Evolutionary conservation across 2,797 vertebrate genomes (phyloP), one percentile per base, ranked within the genome.

Genomic region (Tinamus major): DNA sequence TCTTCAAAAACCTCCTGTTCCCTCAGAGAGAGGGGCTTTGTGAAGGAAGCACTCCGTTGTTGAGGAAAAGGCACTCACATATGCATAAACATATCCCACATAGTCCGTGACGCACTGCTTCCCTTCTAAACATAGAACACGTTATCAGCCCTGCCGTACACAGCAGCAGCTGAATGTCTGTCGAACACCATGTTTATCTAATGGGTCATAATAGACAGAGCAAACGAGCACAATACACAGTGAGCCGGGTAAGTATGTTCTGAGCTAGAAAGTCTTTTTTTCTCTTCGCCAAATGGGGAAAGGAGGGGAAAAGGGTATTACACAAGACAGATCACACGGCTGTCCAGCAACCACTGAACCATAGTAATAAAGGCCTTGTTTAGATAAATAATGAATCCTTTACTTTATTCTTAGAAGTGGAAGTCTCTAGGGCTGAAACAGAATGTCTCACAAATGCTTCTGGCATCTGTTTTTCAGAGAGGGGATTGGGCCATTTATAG

Each of bases 311-410:
- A 87, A 92, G 72, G 46, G 86, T 94, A 96, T 96, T 97, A 96
- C 95, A 94, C 76, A 97, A 97, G 92, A 92, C 87, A 96, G 95
- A 96, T 96, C 95, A 96, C 88, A 93, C 1, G 87, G 85, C 94
- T 91, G 89, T 93, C 92, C 94, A 76, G 92, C 86, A 94, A 72
- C 62, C 75, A 53, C 85, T 96, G 95, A 96, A 93, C 93, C 92
- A 27, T 49, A 89, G 88, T 79, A 97, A 97, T 69, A 95, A 91
- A 86, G 96, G 77, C 86, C 91, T 91, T 96, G 76, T 97, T 98
- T 97, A 95, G 94, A 87, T 95, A 95, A 97, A 96, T 96, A 96
- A 94, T 96, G 90, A 95, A 97, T 95, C 63, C 44, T 95, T 94
- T 89, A 87, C 89, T 97, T 94, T 96, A 89, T 93, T 95, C 93